Evolutionary conservation across 2,888 invertebrate species (phyloP).

Genomic region (Cecidostiba fungosa): DNA sequence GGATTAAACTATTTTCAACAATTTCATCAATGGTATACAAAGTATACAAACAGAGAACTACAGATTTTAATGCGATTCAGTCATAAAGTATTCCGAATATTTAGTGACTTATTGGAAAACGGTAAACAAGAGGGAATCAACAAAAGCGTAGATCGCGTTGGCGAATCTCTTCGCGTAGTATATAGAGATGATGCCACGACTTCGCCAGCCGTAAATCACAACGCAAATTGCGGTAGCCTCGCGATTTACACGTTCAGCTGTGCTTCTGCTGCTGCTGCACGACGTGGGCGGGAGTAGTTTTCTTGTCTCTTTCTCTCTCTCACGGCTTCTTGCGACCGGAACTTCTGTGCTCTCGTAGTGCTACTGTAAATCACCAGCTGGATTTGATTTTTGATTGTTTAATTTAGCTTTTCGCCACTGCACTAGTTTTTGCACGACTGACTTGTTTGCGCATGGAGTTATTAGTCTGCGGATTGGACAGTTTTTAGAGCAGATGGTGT

Average conservation of each 20-base stretch:
- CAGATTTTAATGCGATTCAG: neutral
- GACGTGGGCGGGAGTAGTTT: too few relatives aligned
- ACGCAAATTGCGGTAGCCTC: neutral
- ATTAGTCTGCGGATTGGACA: too few relatives aligned
- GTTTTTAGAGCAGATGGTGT: too few relatives aligned
- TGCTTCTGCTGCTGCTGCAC: too few relatives aligned
- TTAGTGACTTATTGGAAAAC: neutral
- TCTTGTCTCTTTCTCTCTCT: neutral
- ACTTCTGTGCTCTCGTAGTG: neutral
- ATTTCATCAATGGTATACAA: neutral
- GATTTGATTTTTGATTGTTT: conserved; percentile 4
- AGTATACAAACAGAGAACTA: neutral
- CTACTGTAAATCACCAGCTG: neutral
- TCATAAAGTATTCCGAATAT: neutral
- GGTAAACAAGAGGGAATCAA: neutral
- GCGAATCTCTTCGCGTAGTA: neutral
- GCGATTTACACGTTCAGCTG: neutral
- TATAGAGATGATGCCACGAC: neutral
- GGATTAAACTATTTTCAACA: too few relatives aligned
- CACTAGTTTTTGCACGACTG: too few relatives aligned
- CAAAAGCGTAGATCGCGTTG: neutral
- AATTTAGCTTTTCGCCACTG: neutral
- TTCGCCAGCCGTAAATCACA: neutral
- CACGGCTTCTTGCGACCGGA: neutral
- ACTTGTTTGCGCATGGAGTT: too few relatives aligned